Evolutionary conservation across 2,113 vertebrate species (phyloP), one percentile per base, ranked within the genome.

Genomic region (Heterotis niloticus): DNA sequence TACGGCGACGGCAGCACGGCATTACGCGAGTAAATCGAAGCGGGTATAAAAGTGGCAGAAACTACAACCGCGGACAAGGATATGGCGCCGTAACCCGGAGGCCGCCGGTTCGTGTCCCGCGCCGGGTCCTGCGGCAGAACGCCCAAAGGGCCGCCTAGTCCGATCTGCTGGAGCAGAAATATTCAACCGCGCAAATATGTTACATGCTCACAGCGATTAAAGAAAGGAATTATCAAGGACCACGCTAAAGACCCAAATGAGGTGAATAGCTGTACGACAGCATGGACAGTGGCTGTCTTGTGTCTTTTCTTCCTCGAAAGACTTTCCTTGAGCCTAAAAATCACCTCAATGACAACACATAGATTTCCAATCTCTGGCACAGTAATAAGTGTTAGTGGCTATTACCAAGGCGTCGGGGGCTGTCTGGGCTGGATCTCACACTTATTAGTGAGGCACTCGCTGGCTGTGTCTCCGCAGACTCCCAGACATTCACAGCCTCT

Each of bases 361-460:
- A 79, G 80, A 85, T 86, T 80, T 87, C 82, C 84, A 84, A 83
- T 86, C 83, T 86, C 52, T 44, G 79, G 79, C 59, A 83, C 79
- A 80, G 83, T 88, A 88, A 88, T 88, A 88, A 86, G 87, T 88
- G 87, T 85, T 86, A 88, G 86, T 84, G 83, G 81, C 86, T 83
- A 86, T 86, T 86, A 85, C 81, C 26, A 59, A 84, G 82, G 83
- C 81, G 79, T 84, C 78, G 29, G n/a, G 34, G 71, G 24, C 57
- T 74, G 69, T 62, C 83, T 80, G 82, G 80, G 76, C 76, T 56
- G 70, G 75, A 86, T 85, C 87, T 88, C 86, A 86, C 87, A 88
- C 87, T 88, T 88, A 88, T 87, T 88, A 87, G 70, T 76, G 76
- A 71, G 64, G 77, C 76, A 76, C 67, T 76, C 78, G 81, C 80